phyloP scores from a whole-genome alignment of 2,113 vertebrate genomes.

The Rhabdomys dilectus region DNA sequence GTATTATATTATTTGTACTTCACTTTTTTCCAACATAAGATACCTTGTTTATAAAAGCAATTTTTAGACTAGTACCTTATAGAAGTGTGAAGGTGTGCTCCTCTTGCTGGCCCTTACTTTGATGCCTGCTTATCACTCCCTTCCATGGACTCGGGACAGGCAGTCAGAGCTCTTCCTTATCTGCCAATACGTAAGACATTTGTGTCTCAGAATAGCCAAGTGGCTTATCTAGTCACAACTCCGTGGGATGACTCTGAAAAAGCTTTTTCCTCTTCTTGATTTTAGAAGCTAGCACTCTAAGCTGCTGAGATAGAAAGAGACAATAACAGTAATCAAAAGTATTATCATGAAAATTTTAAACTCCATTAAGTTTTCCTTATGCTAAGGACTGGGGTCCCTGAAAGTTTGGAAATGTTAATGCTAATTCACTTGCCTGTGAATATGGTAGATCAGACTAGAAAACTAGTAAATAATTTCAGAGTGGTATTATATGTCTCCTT shows the following conservation, averaged over 20 bases:
- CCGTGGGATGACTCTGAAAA: not conserved
- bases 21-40: not conserved
- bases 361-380: not conserved
- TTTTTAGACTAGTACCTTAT: not conserved
- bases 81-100: not conserved
- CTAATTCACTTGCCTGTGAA: not conserved
- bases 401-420: not conserved
- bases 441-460: not conserved
- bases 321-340: not conserved
- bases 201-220: slow-evolving; percentile 29
- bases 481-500: not conserved
- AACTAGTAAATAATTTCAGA: not conserved
- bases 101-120: not conserved
- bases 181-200: not conserved
- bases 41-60: slow-evolving; percentile 9
- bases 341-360: not conserved
- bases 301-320: not conserved
- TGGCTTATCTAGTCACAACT: slow-evolving; percentile 4
- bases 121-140: not conserved
- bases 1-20: not conserved
- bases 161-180: not conserved
- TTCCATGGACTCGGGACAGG: not conserved
- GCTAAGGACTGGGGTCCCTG: not conserved
- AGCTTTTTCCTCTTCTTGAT: not conserved
- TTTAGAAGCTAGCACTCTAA: not conserved